Percentiles rank a stretch among this genome's conserved stretches.
Evolutionary conservation across 2,888 invertebrate species (phyloP).

Genomic region (Tenthredo distinguenda): DNA sequence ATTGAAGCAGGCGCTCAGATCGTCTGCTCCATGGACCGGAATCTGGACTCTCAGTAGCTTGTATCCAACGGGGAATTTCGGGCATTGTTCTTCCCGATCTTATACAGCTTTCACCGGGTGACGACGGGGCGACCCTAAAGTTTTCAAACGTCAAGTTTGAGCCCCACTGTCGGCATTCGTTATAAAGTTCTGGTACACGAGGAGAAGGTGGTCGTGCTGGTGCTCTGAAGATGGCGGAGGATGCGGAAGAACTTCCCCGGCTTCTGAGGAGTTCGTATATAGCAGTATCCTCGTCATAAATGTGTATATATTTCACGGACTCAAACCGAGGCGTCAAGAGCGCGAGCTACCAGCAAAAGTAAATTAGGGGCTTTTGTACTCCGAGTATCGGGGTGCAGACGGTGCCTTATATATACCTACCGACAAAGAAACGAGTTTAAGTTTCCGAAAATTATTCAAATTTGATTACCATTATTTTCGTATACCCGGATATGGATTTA

Average conservation of each 20-base stretch:
- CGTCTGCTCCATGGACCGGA: not conserved
- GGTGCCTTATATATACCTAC: not conserved
- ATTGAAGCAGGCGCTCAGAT: conserved; percentile 30
- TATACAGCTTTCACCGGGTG: conserved; percentile 23
- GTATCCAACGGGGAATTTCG: conserved; percentile 13
- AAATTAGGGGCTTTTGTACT: conserved; percentile 20
- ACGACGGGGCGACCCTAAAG: conserved; percentile 37
- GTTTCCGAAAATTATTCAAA: not conserved
- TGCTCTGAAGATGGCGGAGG: conserved; percentile 39
- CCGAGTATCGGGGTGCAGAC: not conserved
- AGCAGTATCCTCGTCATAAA: conserved; percentile 58
- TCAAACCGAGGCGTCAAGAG: conserved; percentile 60
- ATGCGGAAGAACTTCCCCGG: conserved; percentile 40
- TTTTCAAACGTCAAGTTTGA: conserved; percentile 59
- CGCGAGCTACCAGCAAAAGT: not conserved
- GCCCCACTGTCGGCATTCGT: conserved; percentile 66
- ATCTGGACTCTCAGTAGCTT: not conserved
- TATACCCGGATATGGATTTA: not conserved
- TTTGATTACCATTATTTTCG: not conserved
- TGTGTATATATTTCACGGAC: conserved; percentile 68
- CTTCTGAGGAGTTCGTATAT: conserved; percentile 38
- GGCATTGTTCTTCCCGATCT: conserved; percentile 38
- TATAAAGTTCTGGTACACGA: conserved; percentile 66
- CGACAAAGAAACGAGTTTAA: not conserved
- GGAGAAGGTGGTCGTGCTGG: not conserved